Evolutionary conservation across 2,797 vertebrate genomes (phyloP), one percentile per base, ranked within the genome.

Genomic region (Eupleurogrammus muticus): DNA sequence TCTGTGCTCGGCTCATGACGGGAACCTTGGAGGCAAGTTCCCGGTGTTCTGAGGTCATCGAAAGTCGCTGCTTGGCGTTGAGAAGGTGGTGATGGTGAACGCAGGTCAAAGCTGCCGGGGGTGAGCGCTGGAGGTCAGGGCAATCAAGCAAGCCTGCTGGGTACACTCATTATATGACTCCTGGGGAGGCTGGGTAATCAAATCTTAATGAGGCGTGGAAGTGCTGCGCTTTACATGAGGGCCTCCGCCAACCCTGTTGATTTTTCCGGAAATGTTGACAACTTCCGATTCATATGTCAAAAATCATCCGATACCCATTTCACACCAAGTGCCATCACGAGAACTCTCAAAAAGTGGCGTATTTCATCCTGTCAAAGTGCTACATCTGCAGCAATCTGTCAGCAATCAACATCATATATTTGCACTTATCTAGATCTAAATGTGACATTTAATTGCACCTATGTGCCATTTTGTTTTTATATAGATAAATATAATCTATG

Each of bases 111-210:
- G 68, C 71, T 69, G 5, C 32, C 32, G 58, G 66, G 68, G 67
- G 66, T 79, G 75, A 75, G 69, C 14, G 0, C 42, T 17, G 24
- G 2, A 46, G 62, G 52, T 20, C 6, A 3, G 57, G 67, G 63
- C 50, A 75, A 74, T 82, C 66, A 59, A n/a, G n/a, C n/a, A n/a
- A n/a, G 63, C 70, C 70, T 71, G 76, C 75, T 23, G 46, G 69
- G 78, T 75, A 73, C 59, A 53, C 88, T 90, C 90, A 92, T 91
- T 82, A 82, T 70, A 85, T 91, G 86, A 87, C 71, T 84, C 76
- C 65, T 52, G 79, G 49, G 67, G 72, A 85, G 76, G 80, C n/a
- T 38, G 66, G 83, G 83, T 86, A 87, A 93, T 92, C 90, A 90
- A 79, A 75, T 67, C 83, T 56, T 90, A 90, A 91, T 80, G 73